Evolutionary conservation across 2,888 invertebrate species (phyloP).

Genomic region (Scotopteryx bipunctaria): DNA sequence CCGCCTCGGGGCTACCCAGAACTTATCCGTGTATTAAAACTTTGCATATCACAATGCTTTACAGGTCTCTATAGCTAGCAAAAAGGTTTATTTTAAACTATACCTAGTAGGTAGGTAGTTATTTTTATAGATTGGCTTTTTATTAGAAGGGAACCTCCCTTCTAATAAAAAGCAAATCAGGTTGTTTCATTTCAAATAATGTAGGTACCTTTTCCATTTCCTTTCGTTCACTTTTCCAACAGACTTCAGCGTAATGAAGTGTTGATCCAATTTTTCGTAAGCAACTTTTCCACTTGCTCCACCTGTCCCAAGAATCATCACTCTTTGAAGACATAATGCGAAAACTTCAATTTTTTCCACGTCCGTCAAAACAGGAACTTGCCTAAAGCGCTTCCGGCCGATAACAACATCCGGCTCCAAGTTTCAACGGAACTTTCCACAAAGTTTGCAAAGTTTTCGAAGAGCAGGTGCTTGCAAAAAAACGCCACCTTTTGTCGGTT

Average conservation of each 20-base stretch:
- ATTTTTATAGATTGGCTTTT: too few species aligned
- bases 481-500: constrained; percentile 62
- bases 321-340: constrained; percentile 39
- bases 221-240: not conserved
- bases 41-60: constrained; percentile 6
- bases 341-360: constrained; percentile 57
- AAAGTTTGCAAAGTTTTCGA: constrained; percentile 49
- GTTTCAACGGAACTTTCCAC: constrained; percentile 57
- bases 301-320: constrained; percentile 40
- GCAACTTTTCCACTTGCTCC: constrained; percentile 38
- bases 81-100: not conserved
- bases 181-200: too few species aligned
- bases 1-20: not conserved
- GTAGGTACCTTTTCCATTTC: too few species aligned
- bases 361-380: constrained; percentile 79
- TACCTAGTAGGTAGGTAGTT: not conserved
- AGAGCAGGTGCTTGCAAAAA: constrained; percentile 78
- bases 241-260: not conserved
- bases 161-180: too few species aligned
- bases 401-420: constrained; percentile 80
- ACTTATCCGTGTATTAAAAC: constrained; percentile 12
- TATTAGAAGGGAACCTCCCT: not conserved
- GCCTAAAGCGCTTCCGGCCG: constrained; percentile 83
- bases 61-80: not conserved
- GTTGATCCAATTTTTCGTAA: not conserved